These are phyloP conservation scores for Ramphastos sulfuratus DNA, from an alignment of 2,113 vertebrate genomes.

Conservation along the genomic window DNA sequence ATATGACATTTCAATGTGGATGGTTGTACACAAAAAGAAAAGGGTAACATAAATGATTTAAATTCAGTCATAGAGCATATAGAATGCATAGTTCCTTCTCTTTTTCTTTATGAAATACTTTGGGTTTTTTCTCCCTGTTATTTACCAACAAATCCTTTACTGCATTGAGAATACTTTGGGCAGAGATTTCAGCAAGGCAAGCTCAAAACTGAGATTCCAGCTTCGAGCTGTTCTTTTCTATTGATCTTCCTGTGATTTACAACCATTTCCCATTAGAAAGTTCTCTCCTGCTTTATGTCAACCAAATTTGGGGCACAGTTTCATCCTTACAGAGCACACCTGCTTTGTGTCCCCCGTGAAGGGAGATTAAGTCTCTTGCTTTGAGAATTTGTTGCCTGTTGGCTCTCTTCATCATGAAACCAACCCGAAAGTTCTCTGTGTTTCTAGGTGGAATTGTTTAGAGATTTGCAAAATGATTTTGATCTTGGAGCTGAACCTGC, in stretches of 20 bases:
- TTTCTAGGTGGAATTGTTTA: conserved; percentile 5
- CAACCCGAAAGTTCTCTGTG: background rate
- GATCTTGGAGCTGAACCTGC: conserved; percentile 32
- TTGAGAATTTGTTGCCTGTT: background rate
- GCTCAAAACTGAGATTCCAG: background rate
- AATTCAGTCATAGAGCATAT: background rate
- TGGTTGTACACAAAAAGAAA: background rate
- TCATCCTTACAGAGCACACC: background rate
- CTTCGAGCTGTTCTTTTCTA: background rate
- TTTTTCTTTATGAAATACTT: background rate
- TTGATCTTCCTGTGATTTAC: conserved; percentile 43
- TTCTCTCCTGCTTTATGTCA: conserved; percentile 41
- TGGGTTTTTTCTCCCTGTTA: background rate
- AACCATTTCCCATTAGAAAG: background rate
- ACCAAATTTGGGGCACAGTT: background rate
- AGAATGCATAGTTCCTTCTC: background rate
- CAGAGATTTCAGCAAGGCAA: background rate
- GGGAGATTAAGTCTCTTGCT: conserved; percentile 17
- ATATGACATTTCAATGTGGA: background rate
- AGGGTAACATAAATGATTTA: background rate
- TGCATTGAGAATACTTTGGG: background rate
- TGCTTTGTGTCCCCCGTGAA: conserved; percentile 44
- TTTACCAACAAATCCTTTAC: background rate
- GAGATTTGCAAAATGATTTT: conserved; percentile 38
- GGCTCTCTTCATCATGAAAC: background rate